Base-by-base conservation (phyloP, 1,140 invertebrate genomes). In the Globodera rostochiensis region DNA sequence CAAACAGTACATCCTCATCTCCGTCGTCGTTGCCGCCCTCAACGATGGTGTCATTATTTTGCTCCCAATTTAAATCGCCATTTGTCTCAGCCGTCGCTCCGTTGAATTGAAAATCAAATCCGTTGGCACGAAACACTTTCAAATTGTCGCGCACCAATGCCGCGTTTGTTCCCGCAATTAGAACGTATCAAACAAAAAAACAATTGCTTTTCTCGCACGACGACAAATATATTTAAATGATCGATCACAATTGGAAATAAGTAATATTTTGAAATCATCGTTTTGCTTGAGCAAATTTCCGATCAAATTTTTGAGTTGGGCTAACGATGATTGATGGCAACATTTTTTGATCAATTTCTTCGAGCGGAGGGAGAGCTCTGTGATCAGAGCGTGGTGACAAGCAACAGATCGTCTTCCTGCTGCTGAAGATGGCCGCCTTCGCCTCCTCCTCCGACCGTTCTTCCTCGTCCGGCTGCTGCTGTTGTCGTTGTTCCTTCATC, bases 81-180 rank as follows among this genome's bases (percentile, higher is more conserved):
- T 60, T 60, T 60, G 57, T 11, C 57, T 15, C 13, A 6, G 11
- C 19, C n/a, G 69, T 13, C n/a, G 46, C 15, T 45, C 67, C 25
- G n/a, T 13, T 71, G 69, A 97, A 93, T 74, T 93, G 89, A 91
- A 98, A 96, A 67, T 93, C 93, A 90, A 98, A 98, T 4, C 96
- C 96, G 92, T 98, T 98, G 88, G 94, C 94, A 87, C 93, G 93
- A 90, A 98, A 98, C 13, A 95, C 92, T 70, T 93, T 90, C 79
- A 95, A 88, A 91, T 97, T 94, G 84, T 97, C 95, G 67, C 95
- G 92, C 21, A 98, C 90, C 80, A 97, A 92, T 83, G 50, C 66
- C 70, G 83, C 86, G 47, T 86, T 36, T 36, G 36, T 36, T 36
- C 36, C 36, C 36, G 36, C 36, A 36, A 36, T 36, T 36, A 36